A percentile compares a stretch with the other conserved stretches of the same genome.
Conservation (phyloP, 2,113 vertebrate genomes). For the Rhea pennata region DNA sequence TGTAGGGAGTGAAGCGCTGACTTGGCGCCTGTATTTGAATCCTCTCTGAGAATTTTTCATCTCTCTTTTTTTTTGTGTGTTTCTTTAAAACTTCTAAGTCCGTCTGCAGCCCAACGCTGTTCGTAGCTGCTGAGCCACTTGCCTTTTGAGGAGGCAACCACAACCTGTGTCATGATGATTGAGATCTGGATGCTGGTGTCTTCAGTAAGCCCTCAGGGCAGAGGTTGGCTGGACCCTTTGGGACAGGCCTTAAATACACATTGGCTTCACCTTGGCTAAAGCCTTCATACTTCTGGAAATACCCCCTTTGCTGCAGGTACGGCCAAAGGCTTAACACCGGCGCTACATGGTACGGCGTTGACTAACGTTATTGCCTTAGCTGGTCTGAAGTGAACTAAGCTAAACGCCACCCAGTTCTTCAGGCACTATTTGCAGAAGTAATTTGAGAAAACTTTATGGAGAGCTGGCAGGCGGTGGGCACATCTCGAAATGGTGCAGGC, state of each 20-base stretch:
- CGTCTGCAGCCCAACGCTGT: background rate
- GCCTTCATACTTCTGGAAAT: constrained; percentile 4
- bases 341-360: background rate
- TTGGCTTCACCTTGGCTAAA: background rate
- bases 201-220: background rate
- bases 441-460: background rate
- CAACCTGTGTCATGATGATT: background rate
- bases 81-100: constrained; percentile 38
- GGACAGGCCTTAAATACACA: background rate
- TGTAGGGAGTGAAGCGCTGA: constrained; percentile 63
- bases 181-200: background rate
- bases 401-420: background rate
- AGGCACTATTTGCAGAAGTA: background rate
- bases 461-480: background rate
- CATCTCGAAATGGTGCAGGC: background rate
- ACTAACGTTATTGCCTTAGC: background rate
- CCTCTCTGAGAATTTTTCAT: constrained; percentile 65
- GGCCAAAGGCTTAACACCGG: background rate
- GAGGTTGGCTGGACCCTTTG: background rate
- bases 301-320: background rate
- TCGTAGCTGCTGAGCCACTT: background rate
- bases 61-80: constrained; percentile 17
- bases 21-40: constrained; percentile 61
- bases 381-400: background rate
- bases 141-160: background rate